Percentiles rank a stretch among this genome's conserved stretches.
These are phyloP conservation scores for Isichthys henryi DNA, from an alignment of 2,113 vertebrate species.

Conservation along the genomic window DNA sequence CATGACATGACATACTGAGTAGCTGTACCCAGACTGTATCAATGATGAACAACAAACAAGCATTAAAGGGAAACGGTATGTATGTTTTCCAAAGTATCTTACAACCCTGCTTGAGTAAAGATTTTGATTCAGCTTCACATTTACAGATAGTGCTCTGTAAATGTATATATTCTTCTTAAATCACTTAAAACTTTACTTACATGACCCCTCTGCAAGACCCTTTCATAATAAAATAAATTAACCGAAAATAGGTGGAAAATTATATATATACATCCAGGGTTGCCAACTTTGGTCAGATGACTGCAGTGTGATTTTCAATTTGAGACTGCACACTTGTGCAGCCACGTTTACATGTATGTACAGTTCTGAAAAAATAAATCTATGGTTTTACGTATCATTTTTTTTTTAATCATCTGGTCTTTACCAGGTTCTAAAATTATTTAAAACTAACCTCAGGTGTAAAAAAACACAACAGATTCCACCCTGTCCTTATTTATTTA, in stretches of 20 bases:
- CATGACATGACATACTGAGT: neutral
- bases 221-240: neutral
- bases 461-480: too few relatives aligned
- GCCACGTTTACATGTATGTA: too few relatives aligned
- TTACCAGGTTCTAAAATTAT: too few relatives aligned
- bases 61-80: neutral
- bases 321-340: too few relatives aligned
- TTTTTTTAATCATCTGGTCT: too few relatives aligned
- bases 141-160: neutral
- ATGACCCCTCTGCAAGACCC: neutral
- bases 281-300: too few relatives aligned
- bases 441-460: too few relatives aligned
- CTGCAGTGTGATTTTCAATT: too few relatives aligned
- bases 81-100: neutral
- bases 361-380: too few relatives aligned
- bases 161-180: neutral
- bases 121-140: neutral
- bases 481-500: neutral
- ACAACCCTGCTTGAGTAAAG: neutral
- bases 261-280: too few relatives aligned
- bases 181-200: neutral
- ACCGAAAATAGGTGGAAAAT: neutral
- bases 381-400: too few relatives aligned
- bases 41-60: neutral
- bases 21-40: neutral